Evolutionary conservation across 2,888 invertebrate species (phyloP), one percentile per base, ranked within the genome.

Genomic region (Epistrophe grossulariae): DNA sequence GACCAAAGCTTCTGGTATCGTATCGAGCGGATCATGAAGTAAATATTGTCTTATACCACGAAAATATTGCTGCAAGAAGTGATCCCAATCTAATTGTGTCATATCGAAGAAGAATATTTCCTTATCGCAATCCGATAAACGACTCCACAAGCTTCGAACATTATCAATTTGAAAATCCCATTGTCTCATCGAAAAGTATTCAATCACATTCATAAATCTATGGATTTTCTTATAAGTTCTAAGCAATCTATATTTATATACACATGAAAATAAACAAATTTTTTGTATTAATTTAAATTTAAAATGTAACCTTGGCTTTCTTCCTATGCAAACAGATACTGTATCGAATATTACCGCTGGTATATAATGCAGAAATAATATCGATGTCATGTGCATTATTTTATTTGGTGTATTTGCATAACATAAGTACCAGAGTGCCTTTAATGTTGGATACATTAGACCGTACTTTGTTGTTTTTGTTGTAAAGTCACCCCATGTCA

Each of bases 151-250:
- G 4, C 90, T 91, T 17, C 94, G 92, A 0, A 96, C 94, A 62
- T 95, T 95, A n/a, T 93, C 92, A 84, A 95, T 95, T 1, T 93
- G 92, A 90, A 97, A 97, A 31, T 93, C 93, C 97, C 98, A 98
- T 87, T 96, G 95, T 87, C 95, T 94, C 13, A 94, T 95, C 4
- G 96, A 95, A 93, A 98, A 98, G 92, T 97, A 97, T 89, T 96
- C 95, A 59, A 97, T 93, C 0, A 96, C 95, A 70, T 95, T 94
- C 89, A 96, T 94, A 72, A 97, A 94, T 89, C 95, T 95, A 92
- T 96, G 96, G 74, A 98, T 95, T 91, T 96, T 96, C 80, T 94
- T 94, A 92, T 97, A 97, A 0, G 96, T 94, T 89, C 95, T 95
- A 19, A 97, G 93, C 93, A 97, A 95, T 90, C 97, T 35, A 31